Conservation (phyloP, 1,140 invertebrate species). For the Bombus pascuorum region DNA sequence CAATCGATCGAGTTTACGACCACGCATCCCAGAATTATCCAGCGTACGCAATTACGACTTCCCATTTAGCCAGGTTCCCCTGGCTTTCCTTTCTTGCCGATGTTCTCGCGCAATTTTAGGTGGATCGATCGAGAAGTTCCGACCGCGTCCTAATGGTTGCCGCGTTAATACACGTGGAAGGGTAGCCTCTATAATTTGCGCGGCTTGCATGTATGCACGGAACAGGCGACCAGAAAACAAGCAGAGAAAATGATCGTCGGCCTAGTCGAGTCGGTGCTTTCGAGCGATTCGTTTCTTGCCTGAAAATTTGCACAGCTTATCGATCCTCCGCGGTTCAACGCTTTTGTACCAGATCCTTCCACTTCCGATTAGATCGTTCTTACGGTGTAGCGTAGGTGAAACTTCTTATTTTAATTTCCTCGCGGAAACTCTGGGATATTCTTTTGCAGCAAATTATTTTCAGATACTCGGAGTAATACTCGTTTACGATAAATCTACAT, state of each 20-base stretch:
- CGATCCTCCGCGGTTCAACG: background rate
- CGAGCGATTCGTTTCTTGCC: conserved; percentile 27
- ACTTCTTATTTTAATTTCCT: background rate
- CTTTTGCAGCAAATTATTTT: background rate
- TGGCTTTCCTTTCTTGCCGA: background rate
- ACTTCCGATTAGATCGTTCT: background rate
- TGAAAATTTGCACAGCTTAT: background rate
- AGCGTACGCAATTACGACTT: background rate
- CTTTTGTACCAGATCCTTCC: background rate
- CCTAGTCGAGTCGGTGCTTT: conserved; percentile 41
- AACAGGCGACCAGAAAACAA: conserved; percentile 48
- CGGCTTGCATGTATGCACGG: background rate
- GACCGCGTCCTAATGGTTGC: conserved; percentile 26
- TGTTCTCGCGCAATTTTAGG: conserved; percentile 33
- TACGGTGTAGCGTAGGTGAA: background rate
- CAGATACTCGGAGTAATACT: background rate
- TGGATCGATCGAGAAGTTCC: conserved; percentile 48
- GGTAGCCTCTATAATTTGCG: conserved; percentile 42
- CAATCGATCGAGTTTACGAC: background rate
- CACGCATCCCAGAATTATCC: background rate
- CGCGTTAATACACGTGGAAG: conserved; percentile 39
- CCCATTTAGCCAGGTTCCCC: too few species aligned
- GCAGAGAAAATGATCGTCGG: conserved; percentile 26
- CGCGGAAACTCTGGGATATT: too few species aligned
- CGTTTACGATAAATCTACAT: background rate